Conservation (phyloP, 2,888 invertebrate species). For the Acleris literana region DNA sequence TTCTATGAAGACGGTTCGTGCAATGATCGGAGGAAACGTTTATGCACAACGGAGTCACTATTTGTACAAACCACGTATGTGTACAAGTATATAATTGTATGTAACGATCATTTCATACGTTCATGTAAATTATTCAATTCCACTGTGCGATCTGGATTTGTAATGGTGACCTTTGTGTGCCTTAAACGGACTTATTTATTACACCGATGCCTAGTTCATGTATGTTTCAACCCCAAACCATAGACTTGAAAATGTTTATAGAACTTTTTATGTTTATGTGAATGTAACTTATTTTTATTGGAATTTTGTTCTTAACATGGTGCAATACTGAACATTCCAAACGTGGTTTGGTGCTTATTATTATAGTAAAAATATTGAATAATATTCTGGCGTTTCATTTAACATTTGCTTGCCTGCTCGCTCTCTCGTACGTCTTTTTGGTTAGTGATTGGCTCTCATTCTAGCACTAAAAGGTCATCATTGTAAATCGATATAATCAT, state of each 20-base stretch:
- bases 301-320: conserved; percentile 70
- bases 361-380: conserved; percentile 77
- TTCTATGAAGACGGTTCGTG: conserved; percentile 74
- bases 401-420: conserved; percentile 55
- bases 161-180: conserved; percentile 79
- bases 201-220: conserved; percentile 38
- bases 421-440: conserved; percentile 52
- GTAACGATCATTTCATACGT: conserved; percentile 37
- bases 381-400: conserved; percentile 73
- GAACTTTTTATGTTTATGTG: conserved; percentile 50
- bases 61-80: conserved; percentile 74
- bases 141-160: conserved; percentile 45
- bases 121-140: conserved; percentile 29
- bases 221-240: conserved; percentile 46
- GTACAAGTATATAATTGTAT: conserved; percentile 51
- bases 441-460: conserved; percentile 39
- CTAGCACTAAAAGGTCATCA: conserved; percentile 73
- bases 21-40: conserved; percentile 52
- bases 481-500: conserved; percentile 47
- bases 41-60: conserved; percentile 81
- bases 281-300: conserved; percentile 56
- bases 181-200: conserved; percentile 39
- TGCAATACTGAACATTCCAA: conserved; percentile 83
- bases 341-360: conserved; percentile 81
- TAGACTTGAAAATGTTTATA: conserved; percentile 43